Evolutionary conservation across 2,113 vertebrate genomes (phyloP), one percentile per base, ranked within the genome.

Genomic region (Dromas ardeola): DNA sequence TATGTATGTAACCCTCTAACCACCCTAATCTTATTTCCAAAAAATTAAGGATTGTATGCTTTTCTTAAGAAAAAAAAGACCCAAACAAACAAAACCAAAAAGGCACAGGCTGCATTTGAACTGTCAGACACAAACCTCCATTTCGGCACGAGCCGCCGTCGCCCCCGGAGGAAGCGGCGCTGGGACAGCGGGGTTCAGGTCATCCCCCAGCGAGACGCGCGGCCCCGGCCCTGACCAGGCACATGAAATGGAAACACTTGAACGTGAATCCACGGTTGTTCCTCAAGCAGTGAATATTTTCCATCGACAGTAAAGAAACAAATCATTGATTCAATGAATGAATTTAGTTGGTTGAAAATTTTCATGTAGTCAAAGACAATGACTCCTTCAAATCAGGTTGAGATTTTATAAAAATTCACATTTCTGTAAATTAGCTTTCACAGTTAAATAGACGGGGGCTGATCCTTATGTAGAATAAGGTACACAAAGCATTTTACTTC

Each of bases 341-440:
- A 53, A 50, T 78, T 52, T 53, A 90, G 97, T 25, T 42, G 86
- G 90, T 34, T 93, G 72, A 74, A 89, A 91, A 95, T 84, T 97
- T 95, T 55, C 79, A 10, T 47, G 92, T 86, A 45, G 70, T 79
- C 91, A 86, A 86, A 96, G 97, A 91, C 10, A 53, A 74, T 69
- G 72, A 95, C 92, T 98, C 97, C 97, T 97, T 97, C 97, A 96
- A 84, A 96, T 95, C 89, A 73, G 90, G 91, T 71, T 95, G 93
- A 94, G 95, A 95, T 97, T 96, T 93, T 82, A 88, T 65, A 96
- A 94, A 88, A 95, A 95, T 98, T 98, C 98, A 98, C 98, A 98
- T 98, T 98, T 98, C 71, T 97, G 95, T 93, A 97, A 95, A 91
- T 97, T 66, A 95, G 91, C 96, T 88, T 98, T 98, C 98, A 98